Evolutionary conservation across 1,140 invertebrate species (phyloP), one percentile per base, ranked within the genome.

Genomic region (Cepaea nemoralis): DNA sequence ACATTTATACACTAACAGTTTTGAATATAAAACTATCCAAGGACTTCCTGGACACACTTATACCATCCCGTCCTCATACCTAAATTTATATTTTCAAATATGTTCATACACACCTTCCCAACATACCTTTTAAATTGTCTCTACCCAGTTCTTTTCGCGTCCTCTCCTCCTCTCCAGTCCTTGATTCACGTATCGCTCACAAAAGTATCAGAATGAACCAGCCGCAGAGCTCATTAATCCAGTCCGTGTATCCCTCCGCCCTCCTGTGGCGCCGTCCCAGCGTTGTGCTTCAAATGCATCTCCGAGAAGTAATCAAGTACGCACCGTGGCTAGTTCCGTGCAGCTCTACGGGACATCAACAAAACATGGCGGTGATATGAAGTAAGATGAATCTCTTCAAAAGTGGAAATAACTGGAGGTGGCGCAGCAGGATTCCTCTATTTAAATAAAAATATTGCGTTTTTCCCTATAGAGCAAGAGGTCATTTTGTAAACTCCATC

Each of bases 271-370:
- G 75, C 48, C 75, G n/a, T 55, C 75, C 75, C 55, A 39, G 35
- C 50, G 75, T 77, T 42, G 48, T 77, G 50, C 66, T 55, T 77
- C 50, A 31, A 77, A 50, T 63, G 75, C 75, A 63, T 19, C 75
- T 77, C 75, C 75, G 55, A 55, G 55, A 77, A 77, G 75, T 63
- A 77, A 77, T 77, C 75, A 77, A 77, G 75, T 77, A 63, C 75
- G 35, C 75, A 35, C 33, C 16, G 59, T 77, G 55, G 75, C 55
- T 1, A 35, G 75, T 63, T 63, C 75, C 75, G 75, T 77, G 33
- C 75, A 77, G 33, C 8, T 39, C 75, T 2, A 33, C 75, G 35
- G 48, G 75, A 27, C 27, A 33, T 35, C 75, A 3, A 40, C 75
- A 40, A 35, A 63, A 39, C 55, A 66, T 66, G 75, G 33, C 50